Evolutionary conservation across 2,888 invertebrate genomes (phyloP).

Genomic region (Caenorhabditis sp.): DNA sequence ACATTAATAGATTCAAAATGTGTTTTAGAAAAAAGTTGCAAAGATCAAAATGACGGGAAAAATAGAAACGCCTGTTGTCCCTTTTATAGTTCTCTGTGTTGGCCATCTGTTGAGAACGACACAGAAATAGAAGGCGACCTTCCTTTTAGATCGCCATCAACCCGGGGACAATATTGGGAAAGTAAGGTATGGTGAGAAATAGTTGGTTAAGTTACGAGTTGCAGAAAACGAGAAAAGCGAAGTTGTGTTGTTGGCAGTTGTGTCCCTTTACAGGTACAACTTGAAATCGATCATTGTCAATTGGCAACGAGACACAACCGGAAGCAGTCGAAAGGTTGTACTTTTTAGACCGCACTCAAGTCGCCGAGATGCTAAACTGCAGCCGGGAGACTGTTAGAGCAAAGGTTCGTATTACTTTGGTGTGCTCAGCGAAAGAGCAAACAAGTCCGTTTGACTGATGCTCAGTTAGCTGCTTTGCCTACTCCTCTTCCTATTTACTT

Average conservation of each 20-base stretch:
- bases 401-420: slow-evolving; percentile 61
- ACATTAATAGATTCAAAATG: no score
- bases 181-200: no score
- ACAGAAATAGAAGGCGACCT: slow-evolving; percentile 37
- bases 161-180: no score
- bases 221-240: background rate
- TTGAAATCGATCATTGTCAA: background rate
- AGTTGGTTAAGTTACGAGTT: no score
- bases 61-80: slow-evolving; percentile 7
- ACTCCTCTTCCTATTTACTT: slow-evolving; percentile 33
- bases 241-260: background rate
- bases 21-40: background rate
- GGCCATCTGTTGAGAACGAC: background rate
- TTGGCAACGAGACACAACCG: no score
- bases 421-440: slow-evolving; percentile 58
- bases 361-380: slow-evolving; percentile 14
- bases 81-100: slow-evolving; percentile 46
- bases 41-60: background rate
- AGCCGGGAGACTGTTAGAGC: slow-evolving; percentile 33
- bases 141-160: background rate
- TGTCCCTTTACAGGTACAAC: background rate
- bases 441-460: slow-evolving; percentile 46
- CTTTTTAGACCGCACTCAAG: background rate
- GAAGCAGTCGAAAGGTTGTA: background rate
- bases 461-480: slow-evolving; percentile 17